These are phyloP conservation scores for Seira ritae DNA, from an alignment of 2,888 invertebrate genomes.

Conservation along the genomic window DNA sequence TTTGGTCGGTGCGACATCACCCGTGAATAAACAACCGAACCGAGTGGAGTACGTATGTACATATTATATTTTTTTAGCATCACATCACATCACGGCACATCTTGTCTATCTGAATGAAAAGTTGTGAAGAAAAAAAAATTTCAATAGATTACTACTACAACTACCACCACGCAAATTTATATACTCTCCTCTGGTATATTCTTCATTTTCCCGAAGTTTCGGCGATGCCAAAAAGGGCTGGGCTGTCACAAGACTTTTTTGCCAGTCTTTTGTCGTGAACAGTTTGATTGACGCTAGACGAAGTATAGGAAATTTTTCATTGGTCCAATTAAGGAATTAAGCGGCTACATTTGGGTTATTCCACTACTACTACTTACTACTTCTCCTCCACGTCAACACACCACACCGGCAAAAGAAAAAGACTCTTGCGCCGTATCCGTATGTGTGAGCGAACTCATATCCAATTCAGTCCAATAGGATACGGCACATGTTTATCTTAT, in stretches of 20 bases:
- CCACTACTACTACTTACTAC: too few species aligned
- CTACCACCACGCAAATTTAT: not conserved
- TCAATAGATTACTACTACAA: slow-evolving; percentile 3
- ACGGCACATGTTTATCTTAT: slow-evolving; percentile 10
- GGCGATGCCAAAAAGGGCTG: slow-evolving; percentile 66
- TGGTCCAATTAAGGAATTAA: slow-evolving; percentile 69
- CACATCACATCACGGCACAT: not conserved
- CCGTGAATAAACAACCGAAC: slow-evolving; percentile 46
- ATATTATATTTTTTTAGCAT: slow-evolving; percentile 22
- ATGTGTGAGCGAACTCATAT: too few species aligned
- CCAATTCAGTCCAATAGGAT: too few species aligned
- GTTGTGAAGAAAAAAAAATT: too few species aligned
- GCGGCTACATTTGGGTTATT: slow-evolving; percentile 3
- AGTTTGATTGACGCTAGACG: slow-evolving; percentile 68
- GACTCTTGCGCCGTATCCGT: too few species aligned
- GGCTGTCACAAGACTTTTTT: slow-evolving; percentile 65
- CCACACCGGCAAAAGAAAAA: too few species aligned
- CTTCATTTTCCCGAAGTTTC: not conserved
- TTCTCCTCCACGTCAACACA: too few species aligned
- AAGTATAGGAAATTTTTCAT: slow-evolving; percentile 67
- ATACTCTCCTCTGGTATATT: slow-evolving; percentile 13
- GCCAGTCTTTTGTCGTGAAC: slow-evolving; percentile 69
- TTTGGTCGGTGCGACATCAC: slow-evolving; percentile 44
- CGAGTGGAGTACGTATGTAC: slow-evolving; percentile 19
- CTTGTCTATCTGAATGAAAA: not conserved